Evolutionary conservation across 2,888 invertebrate genomes (phyloP), one percentile per base, ranked within the genome.

Genomic region (Apodemia mormo): DNA sequence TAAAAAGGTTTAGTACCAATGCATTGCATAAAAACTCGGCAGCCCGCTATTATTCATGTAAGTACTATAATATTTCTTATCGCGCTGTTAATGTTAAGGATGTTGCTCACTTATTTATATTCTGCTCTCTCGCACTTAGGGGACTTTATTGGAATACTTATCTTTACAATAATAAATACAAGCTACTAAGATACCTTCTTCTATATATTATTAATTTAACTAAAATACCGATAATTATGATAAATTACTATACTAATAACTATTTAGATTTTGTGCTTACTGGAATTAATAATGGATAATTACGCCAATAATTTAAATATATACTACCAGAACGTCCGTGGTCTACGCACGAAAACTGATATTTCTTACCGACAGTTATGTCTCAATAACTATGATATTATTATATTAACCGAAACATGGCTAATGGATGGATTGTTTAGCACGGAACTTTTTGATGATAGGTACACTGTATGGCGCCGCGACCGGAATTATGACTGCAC

Each of bases 1-100:
- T 56, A 56, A 52, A 52, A 52, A 52, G 52, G 52, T 52, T 52
- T 52, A n/a, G 14, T 6, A 52, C 52, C 52, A 52, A 52, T 52
- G 52, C 52, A 52, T 52, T n/a, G 52, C 52, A 12, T 6, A n/a
- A 52, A 12, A 5, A 0, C 52, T 52, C 52, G 52, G 52, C n/a
- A 5, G n/a, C n/a, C 2, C 52, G 52, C 52, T 52, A 52, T 52
- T 52, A n/a, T 52, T 52, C 40, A 40, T 7, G 40, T 40, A 40
- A 40, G 33, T 33, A n/a, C n/a, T n/a, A 52, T 7, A n/a, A n/a
- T 52, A n/a, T 52, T n/a, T 52, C n/a, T 52, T 52, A 52, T n/a
- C 52, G n/a, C 52, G 52, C 52, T 12, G 52, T 52, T 52, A 4
- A n/a, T 6, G n/a, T 52, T n/a, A n/a, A 12, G n/a, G n/a, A 52